phyloP scores from a whole-genome alignment of 2,797 vertebrate genomes.

The Bryconaethiops microstoma region DNA sequence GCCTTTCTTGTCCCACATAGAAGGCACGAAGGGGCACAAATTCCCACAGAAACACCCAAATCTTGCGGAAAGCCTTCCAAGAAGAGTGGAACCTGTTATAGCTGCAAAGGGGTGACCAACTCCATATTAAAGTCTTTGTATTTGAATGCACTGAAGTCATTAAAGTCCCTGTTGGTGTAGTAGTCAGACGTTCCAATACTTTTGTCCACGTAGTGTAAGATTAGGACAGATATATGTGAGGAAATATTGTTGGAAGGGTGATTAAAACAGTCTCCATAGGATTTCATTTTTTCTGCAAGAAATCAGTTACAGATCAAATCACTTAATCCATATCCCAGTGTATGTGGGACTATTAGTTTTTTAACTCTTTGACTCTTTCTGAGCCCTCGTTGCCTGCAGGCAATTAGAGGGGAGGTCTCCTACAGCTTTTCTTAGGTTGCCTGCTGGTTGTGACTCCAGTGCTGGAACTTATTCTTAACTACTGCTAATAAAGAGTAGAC shows the following conservation, averaged over 20 bases:
- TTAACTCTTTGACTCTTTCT: neutral
- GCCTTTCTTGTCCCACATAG: too few species aligned
- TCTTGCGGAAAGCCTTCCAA: too few species aligned
- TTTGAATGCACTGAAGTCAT: too few species aligned
- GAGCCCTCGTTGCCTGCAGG: neutral
- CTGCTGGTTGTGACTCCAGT: neutral
- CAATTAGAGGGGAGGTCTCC: neutral
- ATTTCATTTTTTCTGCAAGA: slow-evolving; percentile 24
- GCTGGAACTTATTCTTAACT: neutral
- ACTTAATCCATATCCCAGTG: slow-evolving; percentile 15
- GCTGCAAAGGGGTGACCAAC: too few species aligned
- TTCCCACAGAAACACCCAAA: too few species aligned
- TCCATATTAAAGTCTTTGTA: too few species aligned
- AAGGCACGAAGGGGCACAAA: too few species aligned
- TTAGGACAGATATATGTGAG: too few species aligned
- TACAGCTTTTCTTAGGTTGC: neutral
- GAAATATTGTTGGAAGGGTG: neutral
- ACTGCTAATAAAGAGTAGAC: neutral
- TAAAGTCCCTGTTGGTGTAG: too few species aligned
- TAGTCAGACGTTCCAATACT: too few species aligned
- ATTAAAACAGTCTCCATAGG: slow-evolving; percentile 23
- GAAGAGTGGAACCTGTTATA: too few species aligned
- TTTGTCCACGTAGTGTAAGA: too few species aligned
- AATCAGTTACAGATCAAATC: slow-evolving; percentile 6
- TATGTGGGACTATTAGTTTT: neutral